Conservation (phyloP, 2,113 vertebrate genomes). For the Callopanchax toddi region DNA sequence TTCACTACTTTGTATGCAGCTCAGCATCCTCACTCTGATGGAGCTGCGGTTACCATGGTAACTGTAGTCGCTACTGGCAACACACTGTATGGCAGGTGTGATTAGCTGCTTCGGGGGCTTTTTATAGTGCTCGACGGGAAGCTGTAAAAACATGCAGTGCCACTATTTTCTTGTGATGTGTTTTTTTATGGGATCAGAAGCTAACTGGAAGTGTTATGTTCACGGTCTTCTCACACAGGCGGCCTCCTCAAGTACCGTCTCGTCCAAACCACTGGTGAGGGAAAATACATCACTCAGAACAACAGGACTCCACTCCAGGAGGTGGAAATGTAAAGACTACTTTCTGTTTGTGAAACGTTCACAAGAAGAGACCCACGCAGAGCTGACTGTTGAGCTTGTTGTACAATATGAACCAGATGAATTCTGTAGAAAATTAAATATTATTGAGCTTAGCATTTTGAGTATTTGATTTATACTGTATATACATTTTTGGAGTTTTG, state of each 20-base stretch:
- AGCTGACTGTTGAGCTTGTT: too few relatives aligned
- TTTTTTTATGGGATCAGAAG: background rate
- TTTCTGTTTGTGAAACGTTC: background rate
- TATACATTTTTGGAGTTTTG: too few relatives aligned
- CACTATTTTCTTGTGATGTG: background rate
- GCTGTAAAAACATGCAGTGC: background rate
- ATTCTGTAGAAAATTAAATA: too few relatives aligned
- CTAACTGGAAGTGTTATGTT: background rate
- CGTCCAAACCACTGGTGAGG: constrained; percentile 61
- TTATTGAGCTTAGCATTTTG: too few relatives aligned
- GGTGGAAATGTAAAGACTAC: too few relatives aligned
- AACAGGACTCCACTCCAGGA: background rate
- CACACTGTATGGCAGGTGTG: constrained; percentile 15
- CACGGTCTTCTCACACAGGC: constrained; percentile 43
- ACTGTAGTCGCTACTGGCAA: constrained; percentile 37
- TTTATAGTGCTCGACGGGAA: background rate
- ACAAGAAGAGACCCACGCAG: too few relatives aligned
- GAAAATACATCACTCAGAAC: background rate
- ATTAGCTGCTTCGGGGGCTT: constrained; percentile 4
- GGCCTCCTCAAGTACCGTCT: constrained; percentile 58
- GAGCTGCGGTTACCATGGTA: constrained; percentile 41
- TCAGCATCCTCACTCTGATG: constrained; percentile 10
- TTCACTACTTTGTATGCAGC: constrained; percentile 12
- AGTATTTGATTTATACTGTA: too few relatives aligned
- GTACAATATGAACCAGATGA: too few relatives aligned